Conservation (phyloP, 2,888 invertebrate genomes). For the Parnassius smintheus region DNA sequence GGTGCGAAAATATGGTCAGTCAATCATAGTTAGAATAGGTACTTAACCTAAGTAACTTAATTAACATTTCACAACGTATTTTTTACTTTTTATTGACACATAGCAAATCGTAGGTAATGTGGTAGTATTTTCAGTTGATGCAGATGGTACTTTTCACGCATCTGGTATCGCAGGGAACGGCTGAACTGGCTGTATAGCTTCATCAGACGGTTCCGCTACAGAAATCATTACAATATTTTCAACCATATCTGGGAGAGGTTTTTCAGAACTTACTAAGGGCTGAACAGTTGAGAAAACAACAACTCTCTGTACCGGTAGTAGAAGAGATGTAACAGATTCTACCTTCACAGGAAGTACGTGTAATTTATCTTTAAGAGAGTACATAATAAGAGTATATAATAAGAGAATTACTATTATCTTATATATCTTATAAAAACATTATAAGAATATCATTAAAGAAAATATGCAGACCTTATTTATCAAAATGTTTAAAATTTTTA, state of each 20-base stretch:
- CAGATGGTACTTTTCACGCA: slow-evolving; percentile 5
- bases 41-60: no score
- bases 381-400: no score
- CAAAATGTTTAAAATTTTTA: no score
- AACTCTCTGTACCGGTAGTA: slow-evolving; percentile 4
- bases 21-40: no score
- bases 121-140: slow-evolving; percentile 9
- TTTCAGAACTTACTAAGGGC: slow-evolving; percentile 8
- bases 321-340: slow-evolving; percentile 6
- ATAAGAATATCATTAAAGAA: no score
- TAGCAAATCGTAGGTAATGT: slow-evolving; percentile 5
- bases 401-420: no score
- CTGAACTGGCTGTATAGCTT: slow-evolving; percentile 9
- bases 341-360: slow-evolving; percentile 10
- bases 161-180: slow-evolving; percentile 13
- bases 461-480: no score
- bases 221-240: slow-evolving; percentile 22
- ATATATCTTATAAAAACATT: no score
- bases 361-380: slow-evolving; percentile 9
- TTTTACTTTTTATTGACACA: no score
- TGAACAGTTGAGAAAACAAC: slow-evolving; percentile 14
- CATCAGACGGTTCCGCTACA: slow-evolving; percentile 19
- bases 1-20: no score
- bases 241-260: slow-evolving; percentile 1
- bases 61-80: no score